A percentile compares a stretch with the other conserved stretches of the same genome.
These are phyloP conservation scores for Paedocypris micromegethes DNA, from an alignment of 2,797 vertebrate genomes.

Conservation along the genomic window DNA sequence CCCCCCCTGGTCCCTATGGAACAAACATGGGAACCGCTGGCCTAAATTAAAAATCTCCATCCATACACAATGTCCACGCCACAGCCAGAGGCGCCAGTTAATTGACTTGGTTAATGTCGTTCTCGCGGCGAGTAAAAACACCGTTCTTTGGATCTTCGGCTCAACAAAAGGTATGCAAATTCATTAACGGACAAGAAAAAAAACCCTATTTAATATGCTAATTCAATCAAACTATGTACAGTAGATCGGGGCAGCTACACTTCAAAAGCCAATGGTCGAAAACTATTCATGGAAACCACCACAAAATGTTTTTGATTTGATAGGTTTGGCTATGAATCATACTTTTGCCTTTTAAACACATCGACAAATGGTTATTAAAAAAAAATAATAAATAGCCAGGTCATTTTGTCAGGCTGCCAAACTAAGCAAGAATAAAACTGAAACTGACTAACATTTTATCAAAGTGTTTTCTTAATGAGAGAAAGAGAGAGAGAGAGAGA, in stretches of 20 bases:
- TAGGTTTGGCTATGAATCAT: too few relatives aligned
- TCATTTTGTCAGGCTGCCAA: too few relatives aligned
- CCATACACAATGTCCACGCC: conserved; percentile 54
- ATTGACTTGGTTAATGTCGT: conserved; percentile 34
- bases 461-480: too few relatives aligned
- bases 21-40: conserved; percentile 60
- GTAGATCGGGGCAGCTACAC: too few relatives aligned
- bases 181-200: conserved; percentile 2
- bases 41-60: conserved; percentile 71
- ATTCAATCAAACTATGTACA: conserved; percentile 4
- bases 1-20: conserved; percentile 59
- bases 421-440: too few relatives aligned
- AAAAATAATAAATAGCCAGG: too few relatives aligned
- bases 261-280: background rate
- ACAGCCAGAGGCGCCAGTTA: conserved; percentile 41
- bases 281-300: background rate
- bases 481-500: too few relatives aligned
- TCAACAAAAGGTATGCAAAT: conserved; percentile 6
- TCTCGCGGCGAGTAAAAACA: background rate
- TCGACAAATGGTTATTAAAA: too few relatives aligned
- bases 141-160: conserved; percentile 4
- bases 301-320: background rate
- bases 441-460: too few relatives aligned
- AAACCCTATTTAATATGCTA: conserved; percentile 1
- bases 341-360: too few relatives aligned